Evolutionary conservation across 2,113 vertebrate genomes (phyloP), one percentile per base, ranked within the genome.

Genomic region (Narcine bancroftii): DNA sequence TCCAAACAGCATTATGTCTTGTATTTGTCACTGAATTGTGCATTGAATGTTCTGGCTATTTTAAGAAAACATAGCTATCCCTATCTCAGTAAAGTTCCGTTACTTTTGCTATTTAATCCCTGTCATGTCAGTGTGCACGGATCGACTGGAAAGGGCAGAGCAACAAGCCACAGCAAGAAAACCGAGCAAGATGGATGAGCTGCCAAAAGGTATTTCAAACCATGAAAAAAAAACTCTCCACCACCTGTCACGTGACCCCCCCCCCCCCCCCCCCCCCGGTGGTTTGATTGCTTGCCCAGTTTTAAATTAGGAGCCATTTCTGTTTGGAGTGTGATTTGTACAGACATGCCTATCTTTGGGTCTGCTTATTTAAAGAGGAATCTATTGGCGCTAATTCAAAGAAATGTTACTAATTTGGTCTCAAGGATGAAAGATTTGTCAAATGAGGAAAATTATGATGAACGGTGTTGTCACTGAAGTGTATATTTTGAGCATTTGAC

Each of bases 131-230:
- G 81, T 15, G 36, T 60, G 60, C 81, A 85, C 29, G 26, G 2
- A 83, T 4, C 2, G 10, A 83, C 10, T 15, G 79, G 15, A 9
- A 87, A n/a, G 81, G 15, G 33, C 33, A 60, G 33, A 87, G 53
- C 33, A 63, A 36, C 60, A 56, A 75, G 11, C n/a, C n/a, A 15
- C 36, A 75, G n/a, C 72, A 15, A 39, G n/a, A 75, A 75, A 75
- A 75, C 50, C 0, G 81, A 87, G 21, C 81, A 87, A 87, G 81
- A 87, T 63, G 81, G 53, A 87, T 60, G 81, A 87, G 81, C 81
- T 87, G 50, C n/a, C 53, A 60, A 87, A 60, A 63, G 19, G 1
- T 87, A 36, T 87, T 87, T 87, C 53, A 24, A 36, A 36, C 17
- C 56, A 79, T 50, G 3, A 85, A 60, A n/a, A 85, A 60, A n/a